Evolutionary conservation across 2,888 invertebrate species (phyloP).

Genomic region (Tetragnatha montana): DNA sequence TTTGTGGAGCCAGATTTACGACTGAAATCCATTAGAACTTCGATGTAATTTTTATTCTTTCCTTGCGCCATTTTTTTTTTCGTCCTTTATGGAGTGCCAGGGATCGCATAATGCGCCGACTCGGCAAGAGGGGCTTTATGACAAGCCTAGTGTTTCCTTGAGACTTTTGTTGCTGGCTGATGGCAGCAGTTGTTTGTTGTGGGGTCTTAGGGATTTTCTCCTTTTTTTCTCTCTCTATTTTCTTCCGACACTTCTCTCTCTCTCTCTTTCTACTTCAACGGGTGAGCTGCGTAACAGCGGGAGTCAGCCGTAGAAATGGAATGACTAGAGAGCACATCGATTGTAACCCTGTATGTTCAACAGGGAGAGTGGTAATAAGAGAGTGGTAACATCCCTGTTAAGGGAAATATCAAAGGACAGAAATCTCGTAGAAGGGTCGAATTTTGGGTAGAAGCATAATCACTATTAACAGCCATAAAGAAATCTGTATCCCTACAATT

Average conservation of each 20-base stretch:
- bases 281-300: slow-evolving; percentile 31
- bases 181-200: slow-evolving; percentile 18
- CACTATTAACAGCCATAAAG: no score
- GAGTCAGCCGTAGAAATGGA: background rate
- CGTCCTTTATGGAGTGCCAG: slow-evolving; percentile 9
- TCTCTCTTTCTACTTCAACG: background rate
- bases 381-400: no score
- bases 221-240: slow-evolving; percentile 16
- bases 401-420: no score
- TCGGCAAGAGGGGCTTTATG: slow-evolving; percentile 34
- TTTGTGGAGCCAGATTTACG: slow-evolving; percentile 58
- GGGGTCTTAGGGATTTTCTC: background rate
- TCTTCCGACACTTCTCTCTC: slow-evolving; percentile 1
- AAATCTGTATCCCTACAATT: no score
- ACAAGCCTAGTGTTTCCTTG: slow-evolving; percentile 37
- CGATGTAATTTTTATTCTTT: slow-evolving; percentile 44
- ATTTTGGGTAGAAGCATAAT: no score
- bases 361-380: no score
- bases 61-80: background rate
- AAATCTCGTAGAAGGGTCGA: no score
- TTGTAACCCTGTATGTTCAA: no score
- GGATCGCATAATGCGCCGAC: slow-evolving; percentile 45
- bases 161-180: background rate
- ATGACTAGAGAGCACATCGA: no score
- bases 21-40: slow-evolving; percentile 63